phyloP scores from a whole-genome alignment of 2,113 vertebrate species.

The Patagioenas fasciata region DNA sequence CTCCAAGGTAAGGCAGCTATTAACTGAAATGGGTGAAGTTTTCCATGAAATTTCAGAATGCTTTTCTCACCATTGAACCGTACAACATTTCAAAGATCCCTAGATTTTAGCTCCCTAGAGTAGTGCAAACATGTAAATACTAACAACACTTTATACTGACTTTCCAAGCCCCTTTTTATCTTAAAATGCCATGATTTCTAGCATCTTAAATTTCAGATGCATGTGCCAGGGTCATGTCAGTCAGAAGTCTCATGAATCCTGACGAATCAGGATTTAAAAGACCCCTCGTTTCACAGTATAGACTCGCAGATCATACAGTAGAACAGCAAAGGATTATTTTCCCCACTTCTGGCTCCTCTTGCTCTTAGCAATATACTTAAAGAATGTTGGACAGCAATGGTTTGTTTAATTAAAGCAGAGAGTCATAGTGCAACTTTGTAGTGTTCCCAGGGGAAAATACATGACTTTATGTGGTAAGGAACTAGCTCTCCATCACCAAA shows the following conservation, averaged over 20 bases:
- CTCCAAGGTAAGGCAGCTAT: conserved; percentile 55
- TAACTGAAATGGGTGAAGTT: not conserved
- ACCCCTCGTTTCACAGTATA: not conserved
- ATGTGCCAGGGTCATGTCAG: not conserved
- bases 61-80: not conserved
- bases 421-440: not conserved
- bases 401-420: conserved; percentile 51
- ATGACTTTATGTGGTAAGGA: not conserved
- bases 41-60: not conserved
- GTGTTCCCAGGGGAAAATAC: conserved; percentile 18
- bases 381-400: not conserved
- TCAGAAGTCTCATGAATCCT: not conserved
- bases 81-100: not conserved
- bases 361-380: not conserved
- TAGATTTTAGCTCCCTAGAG: not conserved
- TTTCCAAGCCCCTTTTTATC: not conserved
- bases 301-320: not conserved
- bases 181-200: not conserved
- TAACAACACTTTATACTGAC: not conserved
- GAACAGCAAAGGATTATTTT: not conserved
- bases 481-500: not conserved
- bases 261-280: not conserved
- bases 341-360: not conserved
- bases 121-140: not conserved
- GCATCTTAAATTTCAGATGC: not conserved